Conservation (phyloP, 2,113 vertebrate genomes). For the Rhinolophus sinicus region DNA sequence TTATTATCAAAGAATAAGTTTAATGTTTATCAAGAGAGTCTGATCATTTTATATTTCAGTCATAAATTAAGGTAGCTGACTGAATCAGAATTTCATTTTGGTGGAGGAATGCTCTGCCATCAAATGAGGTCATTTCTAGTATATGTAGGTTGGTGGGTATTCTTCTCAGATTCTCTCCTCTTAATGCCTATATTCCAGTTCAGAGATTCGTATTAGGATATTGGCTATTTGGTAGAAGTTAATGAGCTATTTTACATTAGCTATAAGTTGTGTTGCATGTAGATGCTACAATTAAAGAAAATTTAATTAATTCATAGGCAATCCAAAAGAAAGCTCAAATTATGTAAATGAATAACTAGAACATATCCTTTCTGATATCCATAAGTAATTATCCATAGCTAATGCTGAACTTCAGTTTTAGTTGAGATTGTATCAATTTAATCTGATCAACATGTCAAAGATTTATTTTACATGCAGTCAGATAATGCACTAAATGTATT, state of each 20-base stretch:
- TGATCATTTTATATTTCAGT: not conserved
- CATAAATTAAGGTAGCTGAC: not conserved
- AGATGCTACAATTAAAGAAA: slow-evolving; percentile 48
- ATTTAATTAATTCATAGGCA: slow-evolving; percentile 67
- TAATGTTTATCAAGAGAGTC: not conserved
- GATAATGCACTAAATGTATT: slow-evolving; percentile 40
- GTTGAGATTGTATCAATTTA: slow-evolving; percentile 60
- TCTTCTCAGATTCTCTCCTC: not conserved
- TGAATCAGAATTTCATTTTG: not conserved
- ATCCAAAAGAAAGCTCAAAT: slow-evolving; percentile 32
- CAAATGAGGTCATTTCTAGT: not conserved
- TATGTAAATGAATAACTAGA: slow-evolving; percentile 61
- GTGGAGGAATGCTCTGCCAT: not conserved
- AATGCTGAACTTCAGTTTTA: slow-evolving; percentile 52
- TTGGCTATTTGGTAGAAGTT: slow-evolving; percentile 47
- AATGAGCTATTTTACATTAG: slow-evolving; percentile 47
- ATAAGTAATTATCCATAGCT: slow-evolving; percentile 71
- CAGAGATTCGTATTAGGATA: not conserved
- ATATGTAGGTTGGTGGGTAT: not conserved
- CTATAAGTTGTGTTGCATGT: slow-evolving; percentile 16
- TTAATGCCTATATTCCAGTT: not conserved
- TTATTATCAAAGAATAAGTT: not conserved
- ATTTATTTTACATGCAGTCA: slow-evolving; percentile 52
- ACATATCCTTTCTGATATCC: slow-evolving; percentile 41
- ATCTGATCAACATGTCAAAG: slow-evolving; percentile 62